Base-by-base conservation (phyloP, 2,888 invertebrate species). In the Latrodectus elegans region DNA sequence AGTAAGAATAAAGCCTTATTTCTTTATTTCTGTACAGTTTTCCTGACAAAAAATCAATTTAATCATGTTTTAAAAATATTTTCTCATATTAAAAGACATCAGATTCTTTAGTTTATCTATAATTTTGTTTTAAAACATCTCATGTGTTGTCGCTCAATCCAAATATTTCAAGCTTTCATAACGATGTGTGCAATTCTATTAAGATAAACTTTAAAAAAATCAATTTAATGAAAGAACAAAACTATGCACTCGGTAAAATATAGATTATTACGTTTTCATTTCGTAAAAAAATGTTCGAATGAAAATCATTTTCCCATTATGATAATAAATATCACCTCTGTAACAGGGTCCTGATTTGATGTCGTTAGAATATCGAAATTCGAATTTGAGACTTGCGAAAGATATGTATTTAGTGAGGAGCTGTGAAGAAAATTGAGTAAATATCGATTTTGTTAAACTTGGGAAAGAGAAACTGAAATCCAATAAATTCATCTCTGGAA, bases 291-390 rank as follows among this genome's bases (percentile, higher is more conserved):
- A 11, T 60, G 11, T 38, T 53, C 49, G 26, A 55, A 65, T 26
- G 72, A 77, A 74, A 84, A 84, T 77, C 72, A 49, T 77, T 76
- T 83, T 77, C 52, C 64, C 53, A 67, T 77, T 84, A 77, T 71
- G 11, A 73, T 78, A 84, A 77, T 77, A 77, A 84, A 77, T 64
- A 73, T 65, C 38, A 49, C n/a, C 76, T 68, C 22, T 10, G 26
- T 70, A 76, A 83, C 73, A 53, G 38, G 14, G 49, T n/a, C 51
- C 15, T 53, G 64, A 64, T 70, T 79, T 26, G 55, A 71, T 64
- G n/a, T 26, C 51, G n/a, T 49, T 75, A 75, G 49, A 64, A 26
- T 76, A 60, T 76, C 64, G 60, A 70, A 53, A 71, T 79, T 76
- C 76, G 71, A 71, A 79, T 11, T 52, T 8, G 49, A 71, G 51